Percentiles rank a stretch among this genome's conserved stretches.
Evolutionary conservation across 2,113 vertebrate species (phyloP).

Genomic region (Thomomys bottae): DNA sequence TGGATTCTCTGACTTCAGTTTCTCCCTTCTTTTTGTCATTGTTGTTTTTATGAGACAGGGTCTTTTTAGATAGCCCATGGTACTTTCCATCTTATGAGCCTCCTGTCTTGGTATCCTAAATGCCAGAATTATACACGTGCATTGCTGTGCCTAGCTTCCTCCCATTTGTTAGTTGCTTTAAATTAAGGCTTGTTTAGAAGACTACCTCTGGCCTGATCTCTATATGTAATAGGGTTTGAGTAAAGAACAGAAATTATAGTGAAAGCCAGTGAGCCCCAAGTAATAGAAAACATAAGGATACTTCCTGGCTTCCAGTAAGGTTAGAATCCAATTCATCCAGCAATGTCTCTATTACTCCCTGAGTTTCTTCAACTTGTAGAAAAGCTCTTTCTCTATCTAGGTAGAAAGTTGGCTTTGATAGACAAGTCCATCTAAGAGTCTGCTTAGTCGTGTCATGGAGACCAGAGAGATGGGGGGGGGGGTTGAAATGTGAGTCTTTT

Average conservation of each 20-base stretch:
- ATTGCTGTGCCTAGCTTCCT: not conserved
- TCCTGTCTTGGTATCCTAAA: not conserved
- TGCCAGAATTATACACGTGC: not conserved
- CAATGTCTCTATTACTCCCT: not conserved
- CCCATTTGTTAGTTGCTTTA: not conserved
- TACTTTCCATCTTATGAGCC: not conserved
- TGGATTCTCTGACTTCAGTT: not conserved
- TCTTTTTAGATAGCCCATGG: not conserved
- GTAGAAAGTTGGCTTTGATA: not conserved
- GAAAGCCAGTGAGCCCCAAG: not conserved
- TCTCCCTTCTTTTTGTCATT: not conserved
- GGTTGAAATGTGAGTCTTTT: not conserved
- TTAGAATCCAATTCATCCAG: not conserved
- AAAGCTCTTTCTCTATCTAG: not conserved
- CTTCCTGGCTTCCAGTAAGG: not conserved
- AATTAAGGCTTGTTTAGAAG: not conserved
- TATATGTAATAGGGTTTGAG: not conserved
- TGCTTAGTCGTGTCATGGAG: not conserved
- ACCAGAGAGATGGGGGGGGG: not conserved
- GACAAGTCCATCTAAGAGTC: not conserved
- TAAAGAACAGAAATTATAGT: not conserved
- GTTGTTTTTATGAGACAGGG: no score
- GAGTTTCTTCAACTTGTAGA: not conserved
- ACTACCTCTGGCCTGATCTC: not conserved
- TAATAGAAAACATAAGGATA: not conserved